Evolutionary conservation across 1,140 invertebrate genomes (phyloP), one percentile per base, ranked within the genome.

Genomic region (Neodiprion pinetum): DNA sequence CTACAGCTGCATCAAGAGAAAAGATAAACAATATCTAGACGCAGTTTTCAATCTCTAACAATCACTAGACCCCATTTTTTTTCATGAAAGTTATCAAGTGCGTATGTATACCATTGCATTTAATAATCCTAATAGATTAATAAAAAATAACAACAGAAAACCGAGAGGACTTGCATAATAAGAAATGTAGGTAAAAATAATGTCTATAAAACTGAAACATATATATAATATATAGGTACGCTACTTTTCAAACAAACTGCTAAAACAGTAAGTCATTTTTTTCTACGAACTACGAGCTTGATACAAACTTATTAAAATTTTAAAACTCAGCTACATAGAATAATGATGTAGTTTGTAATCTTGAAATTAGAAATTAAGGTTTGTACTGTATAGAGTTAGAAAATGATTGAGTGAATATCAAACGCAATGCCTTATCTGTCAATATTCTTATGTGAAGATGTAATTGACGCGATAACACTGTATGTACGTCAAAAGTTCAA

Each of bases 401-500:
- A 61, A 61, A 17, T 61, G 53, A 61, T 61, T 61, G n/a, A 61
- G 69, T 70, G 74, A 78, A 80, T 83, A 83, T 85, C 79, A 83
- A 83, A 83, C 78, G 70, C 75, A 81, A 82, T 83, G 81, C 80
- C 82, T 84, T 85, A 83, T 80, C 77, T 71, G 75, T 84, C 71
- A 75, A 80, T 77, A 80, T 50, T 75, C 53, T 61, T 61, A 61
- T 17, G n/a, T 61, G 53, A 61, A 12, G 53, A 61, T 61, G n/a
- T 61, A 7, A 61, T 61, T 61, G 53, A 61, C 53, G 53, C 53
- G 8, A 14, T 61, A 61, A 14, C 53, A 17, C 3, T 61, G 11
- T 61, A 61, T 17, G 53, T 61, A 61, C 53, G 53, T 61, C 53
- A 61, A 61, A 17, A 61, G 53, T 61, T 61, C 9, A 61, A 61